phyloP scores from a whole-genome alignment of 2,888 invertebrate genomes.

The Amaurobius ferox region DNA sequence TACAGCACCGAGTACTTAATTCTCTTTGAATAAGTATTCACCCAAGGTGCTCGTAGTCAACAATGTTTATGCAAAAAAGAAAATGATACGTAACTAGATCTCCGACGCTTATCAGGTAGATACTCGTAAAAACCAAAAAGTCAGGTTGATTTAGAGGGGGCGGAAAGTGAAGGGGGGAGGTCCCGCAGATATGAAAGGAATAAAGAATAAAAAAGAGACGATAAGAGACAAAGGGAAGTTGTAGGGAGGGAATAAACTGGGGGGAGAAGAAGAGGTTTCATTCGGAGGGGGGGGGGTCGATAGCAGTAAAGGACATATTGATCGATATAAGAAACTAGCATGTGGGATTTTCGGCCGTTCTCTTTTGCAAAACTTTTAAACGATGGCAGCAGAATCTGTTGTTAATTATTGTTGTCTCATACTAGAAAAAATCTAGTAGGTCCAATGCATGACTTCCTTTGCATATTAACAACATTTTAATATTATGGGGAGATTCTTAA shows the following conservation, averaged over 20 bases:
- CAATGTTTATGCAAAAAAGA: not conserved
- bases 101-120: not conserved
- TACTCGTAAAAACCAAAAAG: conserved; percentile 4
- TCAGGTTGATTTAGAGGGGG: conserved; percentile 3
- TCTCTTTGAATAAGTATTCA: no score
- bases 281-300: not conserved
- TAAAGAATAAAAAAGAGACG: not conserved
- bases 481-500: no score
- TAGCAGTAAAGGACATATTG: not conserved
- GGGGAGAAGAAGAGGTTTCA: not conserved
- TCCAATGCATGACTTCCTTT: no score
- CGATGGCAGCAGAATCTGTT: no score
- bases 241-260: not conserved
- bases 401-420: no score
- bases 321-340: conserved; percentile 3
- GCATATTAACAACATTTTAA: no score
- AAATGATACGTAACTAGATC: not conserved
- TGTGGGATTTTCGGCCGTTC: no score
- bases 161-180: not conserved
- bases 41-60: not conserved
- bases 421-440: no score
- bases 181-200: not conserved
- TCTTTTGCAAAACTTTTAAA: no score
- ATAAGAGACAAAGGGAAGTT: conserved; percentile 1
- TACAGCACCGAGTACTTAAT: no score